Evolutionary conservation across 2,888 invertebrate species (phyloP), one percentile per base, ranked within the genome.

Genomic region (Metacarcinus magister): DNA sequence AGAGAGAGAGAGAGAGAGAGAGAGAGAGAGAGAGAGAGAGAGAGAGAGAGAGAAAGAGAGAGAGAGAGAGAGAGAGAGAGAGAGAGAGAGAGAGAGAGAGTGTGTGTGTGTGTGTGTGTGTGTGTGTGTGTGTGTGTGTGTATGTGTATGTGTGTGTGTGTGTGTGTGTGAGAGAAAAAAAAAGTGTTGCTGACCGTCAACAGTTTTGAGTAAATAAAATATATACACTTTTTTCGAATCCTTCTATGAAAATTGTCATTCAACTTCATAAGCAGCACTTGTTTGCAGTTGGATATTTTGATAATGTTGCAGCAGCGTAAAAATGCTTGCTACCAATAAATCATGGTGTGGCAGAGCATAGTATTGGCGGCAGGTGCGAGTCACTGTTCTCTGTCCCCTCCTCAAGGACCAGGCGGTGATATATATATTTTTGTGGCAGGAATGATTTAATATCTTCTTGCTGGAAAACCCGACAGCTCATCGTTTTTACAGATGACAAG

Each of bases 21-120:
- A 87, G 89, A 87, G 89, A 87, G 89, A 87, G 89, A 87, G 89
- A 87, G 89, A 87, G 89, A 87, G 89, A 87, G 89, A 87, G 89
- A 87, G 89, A 87, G 89, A 87, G 89, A 87, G 89, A 87, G 89
- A 87, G 89, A 87, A 10, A 39, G 39, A 39, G 89, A 39, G 89
- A 39, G 39, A 87, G 32, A 87, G 89, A 39, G 39, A 39, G 89
- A 39, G 32, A 32, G 39, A 82, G 28, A 23, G 82, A 82, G 82
- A 82, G 28, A 23, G 28, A 82, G 28, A 28, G 87, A 87, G 54
- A 54, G 54, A 54, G 54, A 54, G 54, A 54, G 54, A 54, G 54
- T 13, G 54, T 13, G 54, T 13, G 54, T 13, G 54, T 13, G 54
- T 13, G 54, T 13, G 54, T 13, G 54, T 13, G 54, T 13, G 54